These are phyloP conservation scores for Hofmannophila pseudospretella DNA, from an alignment of 2,888 invertebrate genomes.

Conservation along the genomic window DNA sequence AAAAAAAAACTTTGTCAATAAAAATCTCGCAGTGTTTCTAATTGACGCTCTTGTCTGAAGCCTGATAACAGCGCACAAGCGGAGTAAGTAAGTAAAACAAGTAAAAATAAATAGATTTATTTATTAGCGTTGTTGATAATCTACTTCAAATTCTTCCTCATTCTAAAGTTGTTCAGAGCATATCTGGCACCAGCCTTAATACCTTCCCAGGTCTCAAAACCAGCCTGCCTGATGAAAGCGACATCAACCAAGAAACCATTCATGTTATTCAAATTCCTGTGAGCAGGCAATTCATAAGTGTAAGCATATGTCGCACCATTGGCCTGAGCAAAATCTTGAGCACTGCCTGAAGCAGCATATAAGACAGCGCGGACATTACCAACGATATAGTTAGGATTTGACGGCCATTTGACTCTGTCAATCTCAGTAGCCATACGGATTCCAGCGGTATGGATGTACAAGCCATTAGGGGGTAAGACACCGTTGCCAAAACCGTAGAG, in stretches of 20 bases:
- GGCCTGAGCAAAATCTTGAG: slow-evolving; percentile 79
- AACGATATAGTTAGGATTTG: slow-evolving; percentile 61
- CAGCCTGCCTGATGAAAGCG: slow-evolving; percentile 74
- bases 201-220: slow-evolving; percentile 79
- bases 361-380: slow-evolving; percentile 66
- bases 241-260: slow-evolving; percentile 77
- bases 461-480: slow-evolving; percentile 65
- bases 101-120: too few relatives aligned
- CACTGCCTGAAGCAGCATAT: slow-evolving; percentile 79
- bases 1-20: too few relatives aligned
- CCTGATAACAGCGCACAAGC: too few relatives aligned
- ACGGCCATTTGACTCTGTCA: slow-evolving; percentile 56
- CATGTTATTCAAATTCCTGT: slow-evolving; percentile 31
- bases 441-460: slow-evolving; percentile 52
- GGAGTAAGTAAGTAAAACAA: too few relatives aligned
- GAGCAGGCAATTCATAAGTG: slow-evolving; percentile 79
- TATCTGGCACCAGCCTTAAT: slow-evolving; percentile 69
- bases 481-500: slow-evolving; percentile 53
- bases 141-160: not conserved
- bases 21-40: too few relatives aligned
- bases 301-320: slow-evolving; percentile 73
- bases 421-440: slow-evolving; percentile 62
- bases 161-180: slow-evolving; percentile 21
- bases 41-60: too few relatives aligned
- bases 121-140: too few relatives aligned